Evolutionary conservation across 2,113 vertebrate species (phyloP).

Genomic region (Seriola quinqueradiata): DNA sequence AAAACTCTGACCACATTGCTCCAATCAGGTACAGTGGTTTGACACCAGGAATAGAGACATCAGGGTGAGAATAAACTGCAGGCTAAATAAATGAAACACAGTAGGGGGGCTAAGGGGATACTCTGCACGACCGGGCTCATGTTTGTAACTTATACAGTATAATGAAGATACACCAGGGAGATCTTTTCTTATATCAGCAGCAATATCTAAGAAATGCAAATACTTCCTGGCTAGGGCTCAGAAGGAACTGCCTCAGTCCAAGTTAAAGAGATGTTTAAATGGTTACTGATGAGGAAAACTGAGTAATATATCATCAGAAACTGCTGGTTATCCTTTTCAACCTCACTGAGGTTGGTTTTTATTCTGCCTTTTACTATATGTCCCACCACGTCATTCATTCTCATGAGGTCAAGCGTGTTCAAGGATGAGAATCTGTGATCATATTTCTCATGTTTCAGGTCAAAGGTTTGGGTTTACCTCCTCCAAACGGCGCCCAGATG

Average conservation of each 20-base stretch:
- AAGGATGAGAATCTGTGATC: neutral
- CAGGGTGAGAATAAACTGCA: slow-evolving; percentile 47
- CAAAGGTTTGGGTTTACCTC: slow-evolving; percentile 85
- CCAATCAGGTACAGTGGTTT: slow-evolving; percentile 5
- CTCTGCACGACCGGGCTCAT: neutral
- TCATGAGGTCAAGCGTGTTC: too few relatives aligned
- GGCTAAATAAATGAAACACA: slow-evolving; percentile 28
- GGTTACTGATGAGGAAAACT: neutral
- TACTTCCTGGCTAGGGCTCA: neutral
- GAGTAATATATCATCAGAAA: neutral
- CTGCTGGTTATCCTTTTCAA: neutral
- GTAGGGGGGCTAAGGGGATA: neutral
- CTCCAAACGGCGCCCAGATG: slow-evolving; percentile 95
- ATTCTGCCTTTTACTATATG: neutral
- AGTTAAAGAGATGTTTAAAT: neutral
- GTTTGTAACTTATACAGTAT: slow-evolving; percentile 3
- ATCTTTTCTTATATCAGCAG: slow-evolving; percentile 9
- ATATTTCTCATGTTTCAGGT: slow-evolving; percentile 11
- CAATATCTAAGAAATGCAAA: neutral
- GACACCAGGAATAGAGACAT: slow-evolving; percentile 25
- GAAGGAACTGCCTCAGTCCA: neutral
- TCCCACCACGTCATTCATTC: neutral
- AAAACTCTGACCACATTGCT: slow-evolving; percentile 39
- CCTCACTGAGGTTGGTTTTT: neutral
- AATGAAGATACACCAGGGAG: neutral